A percentile compares a stretch with the other conserved stretches of the same genome.
Evolutionary conservation across 2,113 vertebrate species (phyloP).

Genomic region (Otus sunia): DNA sequence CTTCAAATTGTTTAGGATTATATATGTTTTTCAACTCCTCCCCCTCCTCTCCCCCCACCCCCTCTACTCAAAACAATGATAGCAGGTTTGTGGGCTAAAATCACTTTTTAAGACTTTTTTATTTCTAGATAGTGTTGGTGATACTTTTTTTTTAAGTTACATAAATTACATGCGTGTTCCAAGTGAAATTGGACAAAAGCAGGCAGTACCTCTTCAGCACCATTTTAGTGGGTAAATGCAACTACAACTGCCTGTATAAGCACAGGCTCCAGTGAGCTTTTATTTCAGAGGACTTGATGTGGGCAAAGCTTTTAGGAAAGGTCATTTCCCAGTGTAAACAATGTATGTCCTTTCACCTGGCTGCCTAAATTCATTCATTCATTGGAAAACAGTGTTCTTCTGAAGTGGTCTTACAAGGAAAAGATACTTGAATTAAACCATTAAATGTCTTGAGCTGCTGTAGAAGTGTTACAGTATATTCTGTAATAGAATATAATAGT

Average conservation of each 20-base stretch:
- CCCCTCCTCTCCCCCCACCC: rapidly evolving
- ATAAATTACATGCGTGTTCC: background rate
- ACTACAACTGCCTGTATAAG: background rate
- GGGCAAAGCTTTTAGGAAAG: background rate
- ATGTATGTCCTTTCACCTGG: background rate
- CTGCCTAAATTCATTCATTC: background rate
- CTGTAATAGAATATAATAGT: background rate
- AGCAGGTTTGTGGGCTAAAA: background rate
- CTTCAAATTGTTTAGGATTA: background rate
- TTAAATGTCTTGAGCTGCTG: background rate
- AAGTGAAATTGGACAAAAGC: background rate
- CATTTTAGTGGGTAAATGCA: background rate
- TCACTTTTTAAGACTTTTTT: background rate
- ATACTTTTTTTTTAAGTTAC: background rate
- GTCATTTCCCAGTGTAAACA: background rate
- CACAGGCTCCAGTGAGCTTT: background rate
- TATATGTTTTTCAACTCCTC: background rate
- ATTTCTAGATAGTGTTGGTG: background rate
- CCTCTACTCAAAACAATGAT: background rate
- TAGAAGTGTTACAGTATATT: background rate
- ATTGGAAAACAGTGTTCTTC: background rate
- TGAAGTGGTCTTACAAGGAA: background rate
- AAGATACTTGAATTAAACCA: background rate
- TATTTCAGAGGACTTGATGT: background rate
- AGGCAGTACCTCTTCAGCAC: background rate